Conservation (phyloP, 2,888 invertebrate genomes). For the Megalurothrips usitatus region DNA sequence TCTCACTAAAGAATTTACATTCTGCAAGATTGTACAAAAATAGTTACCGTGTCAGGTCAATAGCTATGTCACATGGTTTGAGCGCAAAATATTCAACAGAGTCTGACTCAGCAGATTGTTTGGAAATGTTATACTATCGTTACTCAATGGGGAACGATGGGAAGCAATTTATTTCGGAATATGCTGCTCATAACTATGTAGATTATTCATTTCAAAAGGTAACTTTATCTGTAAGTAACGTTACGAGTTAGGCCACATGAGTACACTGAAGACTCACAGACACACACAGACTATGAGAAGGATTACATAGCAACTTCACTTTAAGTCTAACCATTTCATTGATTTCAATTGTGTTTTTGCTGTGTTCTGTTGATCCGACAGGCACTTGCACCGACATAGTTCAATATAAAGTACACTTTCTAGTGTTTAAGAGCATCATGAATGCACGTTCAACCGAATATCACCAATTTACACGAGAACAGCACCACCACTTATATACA, state of each 20-base stretch:
- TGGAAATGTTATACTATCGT: background rate
- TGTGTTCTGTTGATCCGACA: no score
- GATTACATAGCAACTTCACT: no score
- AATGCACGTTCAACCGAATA: background rate
- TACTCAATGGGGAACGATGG: background rate
- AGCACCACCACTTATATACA: constrained; percentile 63
- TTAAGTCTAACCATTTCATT: no score
- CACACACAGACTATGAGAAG: no score
- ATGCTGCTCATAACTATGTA: background rate
- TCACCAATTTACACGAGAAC: no score
- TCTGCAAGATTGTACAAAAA: constrained; percentile 8
- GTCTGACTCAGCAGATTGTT: background rate
- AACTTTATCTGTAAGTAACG: background rate
- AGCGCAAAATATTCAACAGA: background rate
- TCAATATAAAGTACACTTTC: background rate
- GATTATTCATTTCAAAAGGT: background rate
- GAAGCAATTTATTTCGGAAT: background rate
- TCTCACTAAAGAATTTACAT: background rate
- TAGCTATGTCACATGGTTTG: background rate
- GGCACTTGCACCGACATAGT: background rate
- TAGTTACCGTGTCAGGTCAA: background rate
- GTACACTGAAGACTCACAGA: background rate
- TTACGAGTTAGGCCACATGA: background rate
- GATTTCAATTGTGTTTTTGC: no score
- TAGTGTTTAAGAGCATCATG: background rate